phyloP scores from a whole-genome alignment of 2,113 vertebrate species.

The Rhegmatorhina hoffmannsi region DNA sequence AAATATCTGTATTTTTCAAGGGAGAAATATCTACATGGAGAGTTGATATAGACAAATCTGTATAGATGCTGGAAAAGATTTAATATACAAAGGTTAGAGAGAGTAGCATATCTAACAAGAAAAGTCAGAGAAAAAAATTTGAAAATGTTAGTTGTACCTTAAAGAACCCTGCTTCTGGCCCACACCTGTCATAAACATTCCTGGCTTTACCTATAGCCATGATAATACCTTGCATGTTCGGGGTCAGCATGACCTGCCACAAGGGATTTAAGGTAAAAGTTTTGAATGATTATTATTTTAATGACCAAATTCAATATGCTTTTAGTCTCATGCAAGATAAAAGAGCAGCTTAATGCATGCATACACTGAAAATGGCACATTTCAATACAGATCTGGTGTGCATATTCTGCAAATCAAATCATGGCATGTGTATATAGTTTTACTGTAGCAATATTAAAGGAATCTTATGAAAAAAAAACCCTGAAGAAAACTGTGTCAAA shows the following conservation, averaged over 20 bases:
- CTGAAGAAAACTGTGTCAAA: background rate
- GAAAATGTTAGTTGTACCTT: conserved; percentile 88
- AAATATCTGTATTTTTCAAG: background rate
- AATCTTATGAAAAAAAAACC: background rate
- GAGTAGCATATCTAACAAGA: background rate
- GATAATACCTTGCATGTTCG: conserved; percentile 99
- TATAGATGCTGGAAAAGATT: background rate
- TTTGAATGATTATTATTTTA: conserved; percentile 73
- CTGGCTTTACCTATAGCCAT: conserved; percentile 99
- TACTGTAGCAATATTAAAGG: background rate
- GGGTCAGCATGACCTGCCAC: conserved; percentile 98
- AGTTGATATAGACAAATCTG: background rate
- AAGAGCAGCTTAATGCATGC: conserved; percentile 58
- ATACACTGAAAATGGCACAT: conserved; percentile 9
- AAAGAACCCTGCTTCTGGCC: conserved; percentile 98
- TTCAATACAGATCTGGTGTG: conserved; percentile 15
- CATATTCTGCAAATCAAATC: conserved; percentile 20
- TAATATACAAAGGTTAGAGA: background rate
- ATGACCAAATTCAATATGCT: conserved; percentile 41
- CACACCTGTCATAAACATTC: conserved; percentile 96
- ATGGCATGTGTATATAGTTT: background rate
- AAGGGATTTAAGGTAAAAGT: conserved; percentile 81
- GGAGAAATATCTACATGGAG: background rate
- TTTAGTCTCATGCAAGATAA: conserved; percentile 71
- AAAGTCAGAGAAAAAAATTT: conserved; percentile 37